phyloP scores from a whole-genome alignment of 2,797 vertebrate genomes.

The Danio aesculapii region DNA sequence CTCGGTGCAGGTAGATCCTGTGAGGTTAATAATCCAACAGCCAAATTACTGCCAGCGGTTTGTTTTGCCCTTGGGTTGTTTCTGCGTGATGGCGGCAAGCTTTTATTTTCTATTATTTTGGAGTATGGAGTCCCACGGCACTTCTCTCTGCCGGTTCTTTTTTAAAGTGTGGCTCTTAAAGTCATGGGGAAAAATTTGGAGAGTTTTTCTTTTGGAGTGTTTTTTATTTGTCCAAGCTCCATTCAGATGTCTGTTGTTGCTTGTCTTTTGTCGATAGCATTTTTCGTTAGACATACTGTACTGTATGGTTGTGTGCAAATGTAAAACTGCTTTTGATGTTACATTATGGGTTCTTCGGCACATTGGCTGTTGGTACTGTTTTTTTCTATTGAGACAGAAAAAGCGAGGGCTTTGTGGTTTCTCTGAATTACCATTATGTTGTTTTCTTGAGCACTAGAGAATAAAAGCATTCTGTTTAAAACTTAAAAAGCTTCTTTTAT shows the following conservation, averaged over 20 bases:
- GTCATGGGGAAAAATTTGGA: background rate
- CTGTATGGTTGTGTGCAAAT: background rate
- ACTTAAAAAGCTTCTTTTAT: slow-evolving; percentile 3
- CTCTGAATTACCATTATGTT: slow-evolving; percentile 2
- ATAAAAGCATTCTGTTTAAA: background rate
- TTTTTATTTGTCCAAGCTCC: slow-evolving; percentile 33
- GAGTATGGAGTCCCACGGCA: slow-evolving; percentile 40
- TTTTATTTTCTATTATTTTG: slow-evolving; percentile 50
- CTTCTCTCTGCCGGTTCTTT: slow-evolving; percentile 19
- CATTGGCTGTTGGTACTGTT: background rate
- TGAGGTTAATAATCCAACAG: slow-evolving; percentile 45
- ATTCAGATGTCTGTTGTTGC: slow-evolving; percentile 16
- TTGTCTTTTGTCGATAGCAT: background rate
- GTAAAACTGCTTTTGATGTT: background rate
- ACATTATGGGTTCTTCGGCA: background rate
- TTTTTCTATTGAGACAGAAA: background rate
- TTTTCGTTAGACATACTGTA: background rate
- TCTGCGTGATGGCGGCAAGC: background rate
- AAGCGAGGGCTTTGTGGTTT: background rate
- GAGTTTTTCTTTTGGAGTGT: slow-evolving; percentile 1
- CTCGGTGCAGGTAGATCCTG: slow-evolving; percentile 15
- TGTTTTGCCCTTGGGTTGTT: slow-evolving; percentile 48
- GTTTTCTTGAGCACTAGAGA: background rate
- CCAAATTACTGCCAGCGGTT: slow-evolving; percentile 46
- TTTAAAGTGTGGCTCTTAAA: slow-evolving; percentile 20